Conservation (phyloP, 2,113 vertebrate genomes). For the Erinaceus europaeus region DNA sequence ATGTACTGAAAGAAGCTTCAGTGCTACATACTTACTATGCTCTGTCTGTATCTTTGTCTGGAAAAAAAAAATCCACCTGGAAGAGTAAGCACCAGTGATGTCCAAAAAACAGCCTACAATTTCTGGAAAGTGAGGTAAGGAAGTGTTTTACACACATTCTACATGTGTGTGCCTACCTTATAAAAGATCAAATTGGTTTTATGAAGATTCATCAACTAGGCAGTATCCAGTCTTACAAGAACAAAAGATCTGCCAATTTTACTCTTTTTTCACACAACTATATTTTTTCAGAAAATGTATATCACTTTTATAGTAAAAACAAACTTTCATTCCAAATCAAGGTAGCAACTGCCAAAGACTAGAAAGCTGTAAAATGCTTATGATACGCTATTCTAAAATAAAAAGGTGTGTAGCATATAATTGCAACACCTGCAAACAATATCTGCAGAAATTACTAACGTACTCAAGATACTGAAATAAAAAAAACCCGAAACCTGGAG, state of each 20-base stretch:
- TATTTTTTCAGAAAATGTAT: not conserved
- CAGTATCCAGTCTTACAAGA: too few relatives aligned
- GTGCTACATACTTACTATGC: too few relatives aligned
- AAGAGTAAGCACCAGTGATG: too few relatives aligned
- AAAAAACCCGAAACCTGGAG: constrained; percentile 27
- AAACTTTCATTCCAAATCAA: constrained; percentile 51
- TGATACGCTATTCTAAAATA: not conserved
- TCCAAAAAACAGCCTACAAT: too few relatives aligned
- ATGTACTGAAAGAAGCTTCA: too few relatives aligned
- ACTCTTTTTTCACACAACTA: constrained; percentile 11
- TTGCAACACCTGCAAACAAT: not conserved
- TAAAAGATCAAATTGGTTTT: not conserved
- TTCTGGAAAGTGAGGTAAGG: constrained; percentile 22
- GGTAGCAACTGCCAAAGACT: constrained; percentile 44
- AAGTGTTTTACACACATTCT: constrained; percentile 19
- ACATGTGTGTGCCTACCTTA: not conserved
- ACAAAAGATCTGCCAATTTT: too few relatives aligned
- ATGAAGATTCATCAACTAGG: too few relatives aligned
- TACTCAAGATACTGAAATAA: constrained; percentile 43
- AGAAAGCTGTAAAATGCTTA: constrained; percentile 26
- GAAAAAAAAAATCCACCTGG: too few relatives aligned
- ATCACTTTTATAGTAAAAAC: constrained; percentile 32
- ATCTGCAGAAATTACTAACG: constrained; percentile 2
- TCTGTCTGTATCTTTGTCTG: too few relatives aligned
- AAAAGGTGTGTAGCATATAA: not conserved